Evolutionary conservation across 2,797 vertebrate species (phyloP), one percentile per base, ranked within the genome.

Genomic region (Aulostomus chinensis): DNA sequence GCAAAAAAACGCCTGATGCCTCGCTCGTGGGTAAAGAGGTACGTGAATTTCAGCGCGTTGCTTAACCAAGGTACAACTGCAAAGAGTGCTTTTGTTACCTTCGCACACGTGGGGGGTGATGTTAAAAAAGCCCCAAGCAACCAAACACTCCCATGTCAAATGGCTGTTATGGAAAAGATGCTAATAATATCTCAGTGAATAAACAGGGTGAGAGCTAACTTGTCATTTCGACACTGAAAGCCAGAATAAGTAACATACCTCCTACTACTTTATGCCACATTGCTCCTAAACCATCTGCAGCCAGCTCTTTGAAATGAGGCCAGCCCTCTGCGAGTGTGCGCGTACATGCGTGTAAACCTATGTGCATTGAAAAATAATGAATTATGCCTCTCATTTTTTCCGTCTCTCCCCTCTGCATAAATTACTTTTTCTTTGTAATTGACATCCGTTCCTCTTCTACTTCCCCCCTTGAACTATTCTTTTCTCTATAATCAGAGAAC

Each of bases 401-500:
- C 18, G 15, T 63, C 68, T 59, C 68, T 68, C 18, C 34, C 31
- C 20, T 62, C 61, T 71, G 74, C 59, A 77, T 78, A 80, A 81
- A 86, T 86, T 53, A 83, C 73, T 83, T 79, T 73, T 64, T 63
- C 77, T 87, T 85, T 86, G 85, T 87, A 87, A 85, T 79, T 87
- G 81, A 87, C 88, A 88, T 86, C 80, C 80, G 75, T 65, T 84
- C 64, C 63, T 84, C 74, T 68, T 18, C 73, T 29, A 26, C 57
- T 42, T 12, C 39, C 51, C 66, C 59, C 66, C 42, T 32, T 21
- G 7, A 64, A 67, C 63, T 35, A 75, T 86, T 87, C 73, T 76
- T 64, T 66, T 68, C 80, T 88, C 86, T 86, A 84, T 86, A 88
- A 89, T 87, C 81, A 83, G 56, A 79, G 78, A 84, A 84, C 73